Evolutionary conservation across 2,113 vertebrate genomes (phyloP), one percentile per base, ranked within the genome.

Genomic region (Epinephelus lanceolatus): DNA sequence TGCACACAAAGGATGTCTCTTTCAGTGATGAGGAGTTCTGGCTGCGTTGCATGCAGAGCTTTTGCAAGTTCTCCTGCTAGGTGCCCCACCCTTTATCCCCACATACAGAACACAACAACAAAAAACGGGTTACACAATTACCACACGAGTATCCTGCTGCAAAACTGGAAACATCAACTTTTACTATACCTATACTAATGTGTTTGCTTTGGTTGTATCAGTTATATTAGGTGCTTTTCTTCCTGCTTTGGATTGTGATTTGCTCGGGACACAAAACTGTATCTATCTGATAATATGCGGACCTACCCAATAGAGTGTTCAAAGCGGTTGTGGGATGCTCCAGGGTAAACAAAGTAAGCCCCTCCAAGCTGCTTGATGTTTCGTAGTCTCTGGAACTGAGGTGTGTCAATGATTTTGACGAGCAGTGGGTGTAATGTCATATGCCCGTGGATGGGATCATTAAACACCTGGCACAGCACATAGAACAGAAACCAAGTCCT

Each of bases 301-400:
- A 68, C 89, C n/a, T 85, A 95, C 96, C 98, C 98, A 14, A 99
- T 89, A 0, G 94, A 96, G 81, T 99, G 98, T 1, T 99, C 98
- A 78, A 99, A 99, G 59, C 98, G 96, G 90, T 98, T 99, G 95
- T 99, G 97, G 0, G 96, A 97, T 0, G 97, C 98, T 87, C 98
- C 98, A 0, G 98, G 97, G 49, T 97, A 99, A 17, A 99, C 97
- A 83, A 96, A 96, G 90, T 99, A 99, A 0, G 95, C 91, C 0
- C 96, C 97, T 17, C 98, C 98, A 37, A 99, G 93, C 92, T 99
- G 98, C 85, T 97, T 99, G 74, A 99, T 96, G 81, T 98, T 94
- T 10, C 98, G 89, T 4, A 99, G 96, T 23, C 97, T 96, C 87
- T 99, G 98, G 91, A 99, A 99, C 27, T 99, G 97, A 23, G 97